Conservation (phyloP, 2,113 vertebrate species). For the Eretmochelys imbricata region DNA sequence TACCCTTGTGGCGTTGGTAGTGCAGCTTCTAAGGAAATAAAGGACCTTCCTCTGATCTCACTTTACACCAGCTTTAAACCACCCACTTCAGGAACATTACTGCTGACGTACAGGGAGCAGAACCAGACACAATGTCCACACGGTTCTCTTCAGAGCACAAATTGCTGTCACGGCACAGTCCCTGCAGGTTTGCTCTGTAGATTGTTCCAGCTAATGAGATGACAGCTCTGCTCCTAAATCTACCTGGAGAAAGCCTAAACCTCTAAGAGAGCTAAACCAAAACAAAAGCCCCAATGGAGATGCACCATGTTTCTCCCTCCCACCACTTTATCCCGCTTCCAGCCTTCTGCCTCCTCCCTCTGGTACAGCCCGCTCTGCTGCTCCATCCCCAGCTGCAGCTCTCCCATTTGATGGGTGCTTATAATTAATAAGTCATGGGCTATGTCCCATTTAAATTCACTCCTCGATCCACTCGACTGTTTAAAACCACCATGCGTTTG, state of each 20-base stretch:
- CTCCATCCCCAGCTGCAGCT: neutral
- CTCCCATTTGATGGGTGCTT: neutral
- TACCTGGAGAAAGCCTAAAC: rapidly evolving
- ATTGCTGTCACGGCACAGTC: neutral
- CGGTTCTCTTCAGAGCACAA: rapidly evolving
- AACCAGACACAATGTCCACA: neutral
- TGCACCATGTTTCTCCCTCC: neutral
- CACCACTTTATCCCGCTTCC: neutral
- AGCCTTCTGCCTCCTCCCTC: neutral
- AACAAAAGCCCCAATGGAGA: neutral
- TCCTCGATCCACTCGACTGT: neutral
- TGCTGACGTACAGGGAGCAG: neutral
- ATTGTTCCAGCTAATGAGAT: neutral
- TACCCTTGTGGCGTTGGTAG: neutral
- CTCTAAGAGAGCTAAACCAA: rapidly evolving
- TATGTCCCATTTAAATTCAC: neutral
- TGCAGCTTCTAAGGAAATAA: neutral
- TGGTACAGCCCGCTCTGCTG: neutral
- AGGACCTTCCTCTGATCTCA: too few species aligned
- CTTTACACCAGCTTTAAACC: neutral
- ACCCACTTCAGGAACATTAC: neutral
- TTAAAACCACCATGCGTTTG: neutral
- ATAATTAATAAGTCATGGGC: rapidly evolving
- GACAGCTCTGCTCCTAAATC: rapidly evolving
- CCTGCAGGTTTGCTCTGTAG: rapidly evolving